Evolutionary conservation across 1,140 invertebrate genomes (phyloP), one percentile per base, ranked within the genome.

Genomic region (Polypedilum pembai): DNA sequence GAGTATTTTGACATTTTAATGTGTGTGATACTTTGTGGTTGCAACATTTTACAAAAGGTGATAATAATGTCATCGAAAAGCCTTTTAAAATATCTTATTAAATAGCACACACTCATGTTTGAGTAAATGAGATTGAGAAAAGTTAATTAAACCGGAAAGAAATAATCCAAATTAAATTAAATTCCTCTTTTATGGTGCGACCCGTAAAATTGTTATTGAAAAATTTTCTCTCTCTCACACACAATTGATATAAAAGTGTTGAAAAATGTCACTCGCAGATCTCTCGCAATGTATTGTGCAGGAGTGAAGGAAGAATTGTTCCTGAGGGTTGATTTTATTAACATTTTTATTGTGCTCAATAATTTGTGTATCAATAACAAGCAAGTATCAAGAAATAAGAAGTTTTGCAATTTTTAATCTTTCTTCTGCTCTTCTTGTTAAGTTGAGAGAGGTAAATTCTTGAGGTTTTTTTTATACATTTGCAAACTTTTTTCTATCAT

Each of bases 111-210:
- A 66, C 18, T 45, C 15, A 15, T 56, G 12, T n/a, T n/a, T 56
- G 45, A 20, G 20, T 8, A 8, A 5, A 10, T 21, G 20, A 69
- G 20, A 69, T 69, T 7, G 20, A 20, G 65, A 20, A 18, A 69
- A 69, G 17, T 21, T 20, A 69, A 69, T 69, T 69, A 69, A 69
- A 69, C 18, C 18, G 20, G 8, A 69, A 69, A 5, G 65, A 8
- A 21, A 69, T 69, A 69, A 69, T 69, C 65, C 65, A 69, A 69
- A 69, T 69, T 69, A 69, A 69, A 69, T 69, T 69, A 69, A 69
- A 69, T 69, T 69, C 65, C 45, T 56, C 24, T 69, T 69, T 56
- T 56, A 56, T 69, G 45, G 10, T 21, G 65, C 65, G 20, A 21
- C 20, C 65, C 10, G 65, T n/a, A 21, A 69, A 69, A 69, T 20